phyloP scores from a whole-genome alignment of 2,113 vertebrate genomes.

The Aviceda subcristata region DNA sequence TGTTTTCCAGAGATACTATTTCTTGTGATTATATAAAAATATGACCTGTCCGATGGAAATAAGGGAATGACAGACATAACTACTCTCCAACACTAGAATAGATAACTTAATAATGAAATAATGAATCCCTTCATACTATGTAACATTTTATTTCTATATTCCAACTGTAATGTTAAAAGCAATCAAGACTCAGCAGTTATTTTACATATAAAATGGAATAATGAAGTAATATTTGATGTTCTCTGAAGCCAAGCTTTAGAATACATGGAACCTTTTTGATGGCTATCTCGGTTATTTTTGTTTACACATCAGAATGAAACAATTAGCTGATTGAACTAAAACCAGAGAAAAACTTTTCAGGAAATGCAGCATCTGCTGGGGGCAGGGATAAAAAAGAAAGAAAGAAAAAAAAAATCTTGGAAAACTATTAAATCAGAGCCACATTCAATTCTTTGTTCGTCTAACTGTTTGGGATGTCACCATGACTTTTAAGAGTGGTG shows the following conservation, averaged over 20 bases:
- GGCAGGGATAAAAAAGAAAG: fast-evolving
- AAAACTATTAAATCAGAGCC: background rate
- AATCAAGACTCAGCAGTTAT: background rate
- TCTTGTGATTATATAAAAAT: background rate
- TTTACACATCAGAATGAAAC: background rate
- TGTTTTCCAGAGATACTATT: conserved; percentile 15
- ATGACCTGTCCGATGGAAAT: background rate
- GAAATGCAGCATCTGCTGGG: background rate
- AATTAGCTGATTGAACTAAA: background rate
- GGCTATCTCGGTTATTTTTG: background rate
- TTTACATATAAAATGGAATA: background rate
- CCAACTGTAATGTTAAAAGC: background rate
- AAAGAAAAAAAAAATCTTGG: background rate
- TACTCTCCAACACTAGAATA: background rate
- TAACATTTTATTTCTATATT: background rate
- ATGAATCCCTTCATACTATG: background rate
- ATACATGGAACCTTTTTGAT: background rate
- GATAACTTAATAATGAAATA: background rate
- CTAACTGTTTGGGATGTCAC: background rate
- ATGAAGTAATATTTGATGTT: background rate
- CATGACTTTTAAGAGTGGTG: background rate
- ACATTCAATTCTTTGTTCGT: background rate
- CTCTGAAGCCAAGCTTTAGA: background rate
- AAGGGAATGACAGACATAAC: background rate
- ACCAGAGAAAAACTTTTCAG: background rate